Evolutionary conservation across 2,797 vertebrate species (phyloP).

Genomic region (Vultur gryphus): DNA sequence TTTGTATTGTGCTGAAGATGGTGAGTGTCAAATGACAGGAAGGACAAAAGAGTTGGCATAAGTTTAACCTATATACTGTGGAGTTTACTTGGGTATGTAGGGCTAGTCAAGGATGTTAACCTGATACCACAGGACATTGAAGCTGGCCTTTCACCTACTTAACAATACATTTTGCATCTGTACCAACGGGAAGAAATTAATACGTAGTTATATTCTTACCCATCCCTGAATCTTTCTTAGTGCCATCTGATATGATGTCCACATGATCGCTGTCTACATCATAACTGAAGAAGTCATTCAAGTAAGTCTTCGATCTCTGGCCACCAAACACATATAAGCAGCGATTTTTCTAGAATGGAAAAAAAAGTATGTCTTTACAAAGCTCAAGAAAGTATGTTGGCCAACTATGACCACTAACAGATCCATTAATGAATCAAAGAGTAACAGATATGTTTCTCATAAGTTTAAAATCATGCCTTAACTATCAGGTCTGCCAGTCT

Average conservation of each 20-base stretch:
- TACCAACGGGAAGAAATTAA: not conserved
- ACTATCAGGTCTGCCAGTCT: not conserved
- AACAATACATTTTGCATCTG: not conserved
- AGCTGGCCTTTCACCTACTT: not conserved
- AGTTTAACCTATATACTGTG: not conserved
- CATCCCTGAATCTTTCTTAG: constrained; percentile 99
- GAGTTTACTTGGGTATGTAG: not conserved
- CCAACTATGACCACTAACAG: not conserved
- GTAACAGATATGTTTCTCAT: not conserved
- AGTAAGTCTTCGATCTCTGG: constrained; percentile 96
- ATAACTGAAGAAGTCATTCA: constrained; percentile 99
- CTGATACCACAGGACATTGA: not conserved
- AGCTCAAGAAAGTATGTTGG: not conserved
- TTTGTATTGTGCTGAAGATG: not conserved
- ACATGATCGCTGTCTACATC: constrained; percentile 96
- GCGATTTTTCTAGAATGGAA: constrained; percentile 87
- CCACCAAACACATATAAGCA: constrained; percentile 97
- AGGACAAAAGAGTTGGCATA: not conserved
- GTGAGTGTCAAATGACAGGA: not conserved
- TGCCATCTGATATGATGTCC: constrained; percentile 98
- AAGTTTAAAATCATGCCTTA: not conserved
- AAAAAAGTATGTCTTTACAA: not conserved
- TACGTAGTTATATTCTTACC: constrained; percentile 74
- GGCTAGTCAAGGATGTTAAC: not conserved
- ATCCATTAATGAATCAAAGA: not conserved